Evolutionary conservation across 2,113 vertebrate genomes (phyloP).

Genomic region (Tringa solitaria): DNA sequence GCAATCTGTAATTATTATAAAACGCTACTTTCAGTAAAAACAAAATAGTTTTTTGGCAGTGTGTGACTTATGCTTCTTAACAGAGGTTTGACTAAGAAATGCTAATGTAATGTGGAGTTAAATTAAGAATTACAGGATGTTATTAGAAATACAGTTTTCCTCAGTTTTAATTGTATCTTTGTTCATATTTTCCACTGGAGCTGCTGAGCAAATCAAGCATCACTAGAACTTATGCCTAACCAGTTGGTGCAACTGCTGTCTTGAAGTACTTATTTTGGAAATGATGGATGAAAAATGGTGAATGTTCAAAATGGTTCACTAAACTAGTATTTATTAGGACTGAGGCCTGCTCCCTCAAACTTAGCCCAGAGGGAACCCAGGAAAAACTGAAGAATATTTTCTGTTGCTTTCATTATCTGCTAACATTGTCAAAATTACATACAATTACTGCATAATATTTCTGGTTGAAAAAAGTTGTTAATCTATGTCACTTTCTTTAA

Average conservation of each 20-base stretch:
- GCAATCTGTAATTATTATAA: background rate
- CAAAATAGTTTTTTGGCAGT: background rate
- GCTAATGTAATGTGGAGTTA: background rate
- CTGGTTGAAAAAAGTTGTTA: background rate
- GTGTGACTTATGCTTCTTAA: background rate
- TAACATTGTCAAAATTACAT: background rate
- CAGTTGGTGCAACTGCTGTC: background rate
- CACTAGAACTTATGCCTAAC: background rate
- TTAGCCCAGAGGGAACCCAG: background rate
- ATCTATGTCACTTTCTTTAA: background rate
- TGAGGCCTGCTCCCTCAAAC: background rate
- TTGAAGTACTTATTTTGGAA: background rate
- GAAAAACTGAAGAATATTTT: background rate
- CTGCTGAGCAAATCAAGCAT: background rate
- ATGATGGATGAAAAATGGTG: background rate
- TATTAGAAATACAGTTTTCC: background rate
- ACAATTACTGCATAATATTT: background rate
- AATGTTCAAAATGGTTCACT: background rate
- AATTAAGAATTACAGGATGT: background rate
- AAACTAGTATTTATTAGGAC: background rate
- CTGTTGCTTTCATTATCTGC: background rate
- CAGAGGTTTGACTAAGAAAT: background rate
- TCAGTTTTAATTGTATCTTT: constrained; percentile 16
- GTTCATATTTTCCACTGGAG: background rate
- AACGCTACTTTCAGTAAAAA: background rate